Evolutionary conservation across 2,797 vertebrate genomes (phyloP).

Genomic region (Poliocrania exsul): DNA sequence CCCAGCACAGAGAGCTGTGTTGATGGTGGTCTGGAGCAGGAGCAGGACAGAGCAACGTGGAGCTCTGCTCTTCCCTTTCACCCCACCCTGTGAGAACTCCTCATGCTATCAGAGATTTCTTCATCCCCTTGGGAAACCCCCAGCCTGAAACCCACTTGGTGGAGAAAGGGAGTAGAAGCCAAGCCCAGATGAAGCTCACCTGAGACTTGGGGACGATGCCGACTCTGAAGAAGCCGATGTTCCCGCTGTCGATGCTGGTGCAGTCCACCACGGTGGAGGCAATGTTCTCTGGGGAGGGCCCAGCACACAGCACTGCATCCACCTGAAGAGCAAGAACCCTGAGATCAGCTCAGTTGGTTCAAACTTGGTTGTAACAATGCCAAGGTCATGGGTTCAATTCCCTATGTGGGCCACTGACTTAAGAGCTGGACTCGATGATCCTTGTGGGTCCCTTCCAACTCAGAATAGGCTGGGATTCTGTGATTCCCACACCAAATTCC

Average conservation of each 20-base stretch:
- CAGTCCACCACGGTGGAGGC: constrained; percentile 93
- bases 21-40: fast-evolving
- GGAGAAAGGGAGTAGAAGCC: background rate
- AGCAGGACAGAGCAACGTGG: fast-evolving
- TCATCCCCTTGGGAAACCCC: background rate
- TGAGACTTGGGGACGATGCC: constrained; percentile 89
- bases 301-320: constrained; percentile 89
- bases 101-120: background rate
- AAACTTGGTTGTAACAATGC: no score
- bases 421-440: no score
- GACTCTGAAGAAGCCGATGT: constrained; percentile 88
- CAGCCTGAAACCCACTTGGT: background rate
- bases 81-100: background rate
- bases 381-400: no score
- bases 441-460: no score
- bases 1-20: background rate
- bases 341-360: no score
- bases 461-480: no score
- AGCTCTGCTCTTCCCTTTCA: background rate
- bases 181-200: constrained; percentile 68
- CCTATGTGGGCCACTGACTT: no score
- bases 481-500: background rate
- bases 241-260: constrained; percentile 86
- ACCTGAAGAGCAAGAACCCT: constrained; percentile 74
- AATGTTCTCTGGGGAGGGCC: constrained; percentile 90